Evolutionary conservation across 2,888 invertebrate genomes (phyloP).

Genomic region (Onthophagus sagittarius): DNA sequence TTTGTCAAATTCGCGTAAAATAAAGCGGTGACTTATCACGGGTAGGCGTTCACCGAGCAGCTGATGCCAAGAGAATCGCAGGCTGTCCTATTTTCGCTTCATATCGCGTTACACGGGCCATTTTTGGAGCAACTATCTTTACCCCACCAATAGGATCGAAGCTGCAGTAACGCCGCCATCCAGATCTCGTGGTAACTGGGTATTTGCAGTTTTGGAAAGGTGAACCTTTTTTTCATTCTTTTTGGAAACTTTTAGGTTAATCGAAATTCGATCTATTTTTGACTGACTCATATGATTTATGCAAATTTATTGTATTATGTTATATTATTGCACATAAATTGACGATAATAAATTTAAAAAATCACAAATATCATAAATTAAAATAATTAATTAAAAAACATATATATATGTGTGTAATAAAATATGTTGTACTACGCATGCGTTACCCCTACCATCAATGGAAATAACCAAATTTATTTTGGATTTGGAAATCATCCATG

Average conservation of each 20-base stretch:
- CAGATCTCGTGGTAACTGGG: background rate
- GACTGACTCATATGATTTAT: too few relatives aligned
- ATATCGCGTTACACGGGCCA: slow-evolving; percentile 63
- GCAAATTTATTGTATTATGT: too few relatives aligned
- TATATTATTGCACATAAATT: too few relatives aligned
- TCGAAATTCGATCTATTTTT: background rate
- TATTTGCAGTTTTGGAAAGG: background rate
- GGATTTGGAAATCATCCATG: background rate
- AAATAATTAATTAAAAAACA: background rate
- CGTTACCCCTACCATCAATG: slow-evolving; percentile 16
- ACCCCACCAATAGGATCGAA: slow-evolving; percentile 41
- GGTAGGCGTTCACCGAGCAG: slow-evolving; percentile 27
- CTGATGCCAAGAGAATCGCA: slow-evolving; percentile 29
- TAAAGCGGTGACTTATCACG: slow-evolving; percentile 31
- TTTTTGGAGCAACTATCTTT: slow-evolving; percentile 62
- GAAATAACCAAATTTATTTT: background rate
- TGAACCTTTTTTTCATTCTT: background rate
- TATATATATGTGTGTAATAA: slow-evolving; percentile 10
- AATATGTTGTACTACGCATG: slow-evolving; percentile 17
- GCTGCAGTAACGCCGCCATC: slow-evolving; percentile 19
- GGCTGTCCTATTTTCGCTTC: slow-evolving; percentile 54
- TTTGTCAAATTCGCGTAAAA: background rate
- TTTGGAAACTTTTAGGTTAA: background rate
- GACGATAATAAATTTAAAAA: too few relatives aligned
- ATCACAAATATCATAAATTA: background rate